Evolutionary conservation across 2,888 invertebrate species (phyloP), one percentile per base, ranked within the genome.

Genomic region (Autographa pulchrina): DNA sequence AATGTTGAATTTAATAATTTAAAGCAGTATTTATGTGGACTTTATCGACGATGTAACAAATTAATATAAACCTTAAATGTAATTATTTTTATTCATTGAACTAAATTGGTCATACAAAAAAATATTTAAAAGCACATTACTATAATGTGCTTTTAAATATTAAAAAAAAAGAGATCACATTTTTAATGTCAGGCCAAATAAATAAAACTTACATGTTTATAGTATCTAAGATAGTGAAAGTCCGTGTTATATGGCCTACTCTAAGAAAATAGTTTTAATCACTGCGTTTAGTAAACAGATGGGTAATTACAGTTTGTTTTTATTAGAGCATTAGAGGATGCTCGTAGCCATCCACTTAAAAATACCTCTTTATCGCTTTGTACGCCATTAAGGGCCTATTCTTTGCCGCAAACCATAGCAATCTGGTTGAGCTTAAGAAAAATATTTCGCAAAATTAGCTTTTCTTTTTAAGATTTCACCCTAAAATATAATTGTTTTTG

Each of bases 361-460:
- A 56, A 56, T 25, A 56, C 54, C 54, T 56, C 54, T 56, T 56
- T 56, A 56, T 56, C 20, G 54, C 54, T 56, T 56, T 56, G 20
- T 25, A 56, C 54, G 54, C 54, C 54, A 25, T 56, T 56, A 56
- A 56, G 54, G 54, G 54, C 54, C 54, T 56, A 56, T 56, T 43
- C 18, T 43, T 41, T 18, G 43, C 41, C 25, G 35, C 41, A 41
- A 62, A 62, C 25, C 68, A 69, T 48, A 62, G 54, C 18, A 18
- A 73, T 48, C 43, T 38, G 59, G 62, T 52, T 59, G 62, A 16
- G 9, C 35, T 38, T n/a, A 63, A 61, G 38, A 56, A 56, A 56
- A 56, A 56, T 56, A 56, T 56, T 54, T 65, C 54, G 54, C 54
- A 20, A 56, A 56, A 56, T 56, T 56, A 56, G 20, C 20, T 56